These are phyloP conservation scores for Myiagra hebetior DNA, from an alignment of 2,113 vertebrate species.

Conservation along the genomic window DNA sequence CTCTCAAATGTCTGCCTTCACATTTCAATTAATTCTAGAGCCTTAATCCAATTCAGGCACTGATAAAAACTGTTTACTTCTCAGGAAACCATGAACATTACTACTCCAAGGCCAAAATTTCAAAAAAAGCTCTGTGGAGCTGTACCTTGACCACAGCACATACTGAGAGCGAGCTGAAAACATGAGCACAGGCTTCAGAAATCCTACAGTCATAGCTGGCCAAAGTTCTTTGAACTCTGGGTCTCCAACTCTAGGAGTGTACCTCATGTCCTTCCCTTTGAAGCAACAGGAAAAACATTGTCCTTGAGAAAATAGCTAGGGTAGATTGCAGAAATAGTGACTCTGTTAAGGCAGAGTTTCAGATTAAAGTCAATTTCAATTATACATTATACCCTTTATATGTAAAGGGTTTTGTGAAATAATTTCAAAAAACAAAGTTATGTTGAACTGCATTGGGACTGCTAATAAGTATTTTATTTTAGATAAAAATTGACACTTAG, in stretches of 20 bases:
- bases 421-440: neutral
- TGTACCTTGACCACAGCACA: neutral
- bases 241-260: neutral
- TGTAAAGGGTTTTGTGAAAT: neutral
- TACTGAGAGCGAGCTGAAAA: accelerated
- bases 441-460: neutral
- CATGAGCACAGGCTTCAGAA: neutral
- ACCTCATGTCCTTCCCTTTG: neutral
- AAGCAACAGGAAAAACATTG: neutral
- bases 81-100: neutral
- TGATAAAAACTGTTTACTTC: neutral
- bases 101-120: neutral
- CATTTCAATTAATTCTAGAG: neutral
- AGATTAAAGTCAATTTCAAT: slow-evolving; percentile 30
- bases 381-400: too few relatives aligned
- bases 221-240: neutral
- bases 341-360: neutral
- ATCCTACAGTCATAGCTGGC: neutral
- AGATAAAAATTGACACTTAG: slow-evolving; percentile 13
- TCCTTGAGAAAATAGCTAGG: neutral
- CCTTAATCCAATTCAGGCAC: neutral
- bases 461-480: slow-evolving; percentile 22
- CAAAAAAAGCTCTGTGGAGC: neutral
- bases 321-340: neutral
- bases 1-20: neutral